Conservation (phyloP, 2,888 invertebrate species). For the Apotomis betuletana region DNA sequence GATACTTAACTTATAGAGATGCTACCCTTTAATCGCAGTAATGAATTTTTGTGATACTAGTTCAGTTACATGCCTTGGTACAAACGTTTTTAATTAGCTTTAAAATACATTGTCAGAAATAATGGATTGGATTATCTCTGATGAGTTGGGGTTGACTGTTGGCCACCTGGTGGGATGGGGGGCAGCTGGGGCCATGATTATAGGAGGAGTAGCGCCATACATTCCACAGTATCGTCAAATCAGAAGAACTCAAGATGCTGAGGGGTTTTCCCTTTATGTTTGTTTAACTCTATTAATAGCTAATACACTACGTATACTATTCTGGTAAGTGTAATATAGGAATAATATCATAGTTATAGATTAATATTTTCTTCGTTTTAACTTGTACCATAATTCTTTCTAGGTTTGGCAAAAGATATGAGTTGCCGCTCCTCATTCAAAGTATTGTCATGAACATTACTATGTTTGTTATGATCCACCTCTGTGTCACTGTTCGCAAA, state of each 20-base stretch:
- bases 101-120: conserved; percentile 42
- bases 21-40: neutral
- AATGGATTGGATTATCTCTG: conserved; percentile 92
- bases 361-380: neutral
- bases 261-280: conserved; percentile 98
- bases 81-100: conserved; percentile 39
- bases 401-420: conserved; percentile 99
- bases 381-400: conserved; percentile 56
- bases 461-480: conserved; percentile 97
- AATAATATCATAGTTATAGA: neutral
- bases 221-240: conserved; percentile 98
- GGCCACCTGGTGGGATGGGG: conserved; percentile 90
- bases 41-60: conserved; percentile 22
- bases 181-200: conserved; percentile 94
- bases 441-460: conserved; percentile 98
- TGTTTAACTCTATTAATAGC: conserved; percentile 97
- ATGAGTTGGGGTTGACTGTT: conserved; percentile 88
- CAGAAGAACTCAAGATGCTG: conserved; percentile 93
- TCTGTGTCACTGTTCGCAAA: conserved; percentile 94
- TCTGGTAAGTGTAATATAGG: conserved; percentile 90
- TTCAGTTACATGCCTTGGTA: conserved; percentile 14
- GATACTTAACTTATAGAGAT: neutral
- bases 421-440: conserved; percentile 96
- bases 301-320: conserved; percentile 97
- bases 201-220: conserved; percentile 97